phyloP scores from a whole-genome alignment of 2,888 invertebrate genomes.

The Athalia cordata region DNA sequence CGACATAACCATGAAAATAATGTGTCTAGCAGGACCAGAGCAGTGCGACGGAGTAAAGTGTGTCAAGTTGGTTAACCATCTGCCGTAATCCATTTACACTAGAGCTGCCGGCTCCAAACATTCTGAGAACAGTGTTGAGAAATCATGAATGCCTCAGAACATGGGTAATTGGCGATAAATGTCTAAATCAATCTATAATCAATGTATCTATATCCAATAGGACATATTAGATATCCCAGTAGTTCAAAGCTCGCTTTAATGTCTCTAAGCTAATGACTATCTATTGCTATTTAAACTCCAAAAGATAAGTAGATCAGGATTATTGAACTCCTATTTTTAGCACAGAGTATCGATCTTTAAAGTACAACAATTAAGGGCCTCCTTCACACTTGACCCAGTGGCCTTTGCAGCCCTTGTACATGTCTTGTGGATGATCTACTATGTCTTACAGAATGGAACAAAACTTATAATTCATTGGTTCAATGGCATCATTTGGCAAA shows the following conservation, averaged over 20 bases:
- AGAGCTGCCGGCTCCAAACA: constrained; percentile 59
- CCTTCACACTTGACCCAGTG: too few relatives aligned
- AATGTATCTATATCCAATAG: neutral
- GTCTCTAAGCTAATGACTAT: neutral
- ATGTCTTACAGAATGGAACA: too few relatives aligned
- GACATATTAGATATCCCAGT: too few relatives aligned
- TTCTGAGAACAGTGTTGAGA: constrained; percentile 61
- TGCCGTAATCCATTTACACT: constrained; percentile 50
- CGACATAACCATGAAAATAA: constrained; percentile 46
- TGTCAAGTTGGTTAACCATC: constrained; percentile 55
- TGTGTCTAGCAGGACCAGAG: constrained; percentile 60
- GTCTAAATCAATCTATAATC: constrained; percentile 8
- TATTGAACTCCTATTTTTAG: too few relatives aligned
- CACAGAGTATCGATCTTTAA: too few relatives aligned
- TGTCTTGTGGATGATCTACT: too few relatives aligned
- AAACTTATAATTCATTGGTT: too few relatives aligned
- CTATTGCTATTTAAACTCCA: neutral
- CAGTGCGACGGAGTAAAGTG: constrained; percentile 53
- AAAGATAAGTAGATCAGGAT: neutral
- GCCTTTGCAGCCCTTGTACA: too few relatives aligned
- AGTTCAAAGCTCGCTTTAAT: neutral
- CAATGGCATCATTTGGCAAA: too few relatives aligned
- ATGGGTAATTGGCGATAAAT: constrained; percentile 78
- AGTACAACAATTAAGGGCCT: too few relatives aligned
- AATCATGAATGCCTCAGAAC: constrained; percentile 86